Base-by-base conservation (phyloP, 2,888 invertebrate species). In the Amblyteles armatorius region DNA sequence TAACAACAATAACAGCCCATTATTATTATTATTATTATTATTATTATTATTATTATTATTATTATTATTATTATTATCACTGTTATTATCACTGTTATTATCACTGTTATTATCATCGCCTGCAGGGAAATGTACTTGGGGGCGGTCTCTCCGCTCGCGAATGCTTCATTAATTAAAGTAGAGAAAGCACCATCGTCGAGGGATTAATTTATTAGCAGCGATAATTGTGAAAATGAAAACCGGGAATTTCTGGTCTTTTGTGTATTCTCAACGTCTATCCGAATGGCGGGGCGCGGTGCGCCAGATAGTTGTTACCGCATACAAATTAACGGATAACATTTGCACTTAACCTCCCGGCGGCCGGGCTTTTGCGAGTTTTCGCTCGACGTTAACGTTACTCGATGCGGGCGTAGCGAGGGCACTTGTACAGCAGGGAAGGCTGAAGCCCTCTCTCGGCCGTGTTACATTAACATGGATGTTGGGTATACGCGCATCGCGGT, bases 271-370 rank as follows among this genome's bases (percentile, higher is more conserved):
- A 33, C 65, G 29, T 65, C 33, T 9, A 6, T 40, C 65, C 16
- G 33, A n/a, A 29, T 65, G n/a, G n/a, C 60, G 44, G 0, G 13
- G 60, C 48, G 40, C 26, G 36, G 22, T 11, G 50, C 26, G 22
- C 29, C 4, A 16, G 60, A 68, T 73, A 50, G 76, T 60, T 22
- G 72, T 68, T 73, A 73, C 82, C 78, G 55, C 82, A 48, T 40
- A 48, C 72, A 55, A 82, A 82, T 82, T 82, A 82, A 78, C 82
- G 72, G 72, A 67, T 29, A 77, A 81, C 81, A 78, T 72, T 78
- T 36, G 40, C 72, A 57, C 82, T 44, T 72, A 73, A 78, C 78
- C 57, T 60, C 78, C 68, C 72, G 44, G 48, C 11, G 67, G 60
- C 48, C 44, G 78, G 71, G 73, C 73, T 67, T 68, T 78, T 78